Evolutionary conservation across 2,113 vertebrate genomes (phyloP).

Genomic region (Proteles cristata): DNA sequence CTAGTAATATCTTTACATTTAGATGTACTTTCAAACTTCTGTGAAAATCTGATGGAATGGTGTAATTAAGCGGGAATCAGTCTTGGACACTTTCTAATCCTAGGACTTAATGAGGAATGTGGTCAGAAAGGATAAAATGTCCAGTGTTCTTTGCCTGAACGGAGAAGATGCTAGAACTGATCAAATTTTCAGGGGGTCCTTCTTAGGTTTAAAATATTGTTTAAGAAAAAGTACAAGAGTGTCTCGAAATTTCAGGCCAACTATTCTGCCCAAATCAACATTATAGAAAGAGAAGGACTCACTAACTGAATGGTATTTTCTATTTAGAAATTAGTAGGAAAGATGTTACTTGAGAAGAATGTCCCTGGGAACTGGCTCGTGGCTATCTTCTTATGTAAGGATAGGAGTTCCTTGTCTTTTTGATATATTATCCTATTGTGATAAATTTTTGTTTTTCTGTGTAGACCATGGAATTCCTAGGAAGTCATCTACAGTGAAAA

Average conservation of each 20-base stretch:
- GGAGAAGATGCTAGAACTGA: neutral
- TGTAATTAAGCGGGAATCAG: slow-evolving; percentile 1
- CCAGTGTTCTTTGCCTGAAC: neutral
- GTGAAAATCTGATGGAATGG: neutral
- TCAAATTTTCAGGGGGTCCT: neutral
- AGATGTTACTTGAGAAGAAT: neutral
- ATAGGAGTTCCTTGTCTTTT: neutral
- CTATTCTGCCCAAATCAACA: neutral
- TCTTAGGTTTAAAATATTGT: neutral
- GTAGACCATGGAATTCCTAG: neutral
- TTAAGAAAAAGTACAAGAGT: neutral
- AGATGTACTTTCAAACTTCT: neutral
- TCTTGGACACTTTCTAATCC: neutral
- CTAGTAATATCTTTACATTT: neutral
- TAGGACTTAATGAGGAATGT: neutral
- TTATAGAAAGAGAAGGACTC: neutral
- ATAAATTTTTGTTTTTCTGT: neutral
- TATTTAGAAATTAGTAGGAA: neutral
- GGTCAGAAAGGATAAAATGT: neutral
- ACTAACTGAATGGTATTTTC: neutral
- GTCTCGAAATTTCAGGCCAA: neutral
- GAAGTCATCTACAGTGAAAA: neutral
- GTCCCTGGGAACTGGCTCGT: neutral
- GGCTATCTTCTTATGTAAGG: neutral
- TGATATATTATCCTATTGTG: neutral